Evolutionary conservation across 2,888 invertebrate species (phyloP), one percentile per base, ranked within the genome.

Genomic region (Ceramica pisi): DNA sequence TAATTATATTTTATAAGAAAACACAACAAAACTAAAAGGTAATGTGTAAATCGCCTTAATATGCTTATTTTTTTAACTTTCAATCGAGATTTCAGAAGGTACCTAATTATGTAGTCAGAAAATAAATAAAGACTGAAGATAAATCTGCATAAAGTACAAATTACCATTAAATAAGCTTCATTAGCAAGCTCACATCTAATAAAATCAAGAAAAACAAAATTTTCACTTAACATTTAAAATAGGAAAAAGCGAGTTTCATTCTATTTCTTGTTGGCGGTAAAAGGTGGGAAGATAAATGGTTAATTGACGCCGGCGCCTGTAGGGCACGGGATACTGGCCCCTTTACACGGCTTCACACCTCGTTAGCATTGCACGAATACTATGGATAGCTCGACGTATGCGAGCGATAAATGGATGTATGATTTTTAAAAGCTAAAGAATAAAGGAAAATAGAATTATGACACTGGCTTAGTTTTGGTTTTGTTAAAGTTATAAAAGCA

Each of bases 251-350:
- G 31, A 67, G 68, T 75, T 75, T 60, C 71, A 83, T 85, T 84
- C 60, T 63, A 70, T 75, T 80, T 80, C 67, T 80, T 85, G 71
- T 60, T 65, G 71, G 67, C 65, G 64, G 73, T 76, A 75, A 73
- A 71, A 75, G 70, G 75, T 75, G 74, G 72, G 53, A 71, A 74
- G 81, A 86, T 87, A 86, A 82, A 86, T 80, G 79, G 82, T 72
- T 87, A 87, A 87, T 87, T 86, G 87, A 59, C 69, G 70, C 67
- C 60, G 83, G 86, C 85, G 85, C 78, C 81, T 76, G 66, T 61
- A 75, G 74, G 72, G 64, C 72, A 71, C 67, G 70, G 67, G 72
- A 74, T 81, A 74, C 69, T 65, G 71, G 56, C 56, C 73, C 51
- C 61, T 78, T 75, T 74, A 80, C 67, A 72, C 57, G 74, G 75